phyloP scores from a whole-genome alignment of 2,888 invertebrate genomes.

The Spatulosminthurus flaviceps region DNA sequence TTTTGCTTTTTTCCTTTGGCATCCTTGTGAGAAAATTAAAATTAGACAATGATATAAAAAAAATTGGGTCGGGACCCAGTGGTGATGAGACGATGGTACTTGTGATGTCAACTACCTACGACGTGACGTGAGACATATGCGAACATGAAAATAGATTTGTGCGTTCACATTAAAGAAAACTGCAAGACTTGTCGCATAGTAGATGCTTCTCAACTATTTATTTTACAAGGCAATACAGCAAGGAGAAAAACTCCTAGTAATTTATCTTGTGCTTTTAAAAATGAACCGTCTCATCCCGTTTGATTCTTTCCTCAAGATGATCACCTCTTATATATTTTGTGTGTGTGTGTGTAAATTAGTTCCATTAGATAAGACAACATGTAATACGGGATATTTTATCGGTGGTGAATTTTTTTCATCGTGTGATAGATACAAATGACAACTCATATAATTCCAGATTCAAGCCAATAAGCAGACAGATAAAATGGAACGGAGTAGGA shows the following conservation, averaged over 20 bases:
- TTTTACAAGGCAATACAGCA: too few species aligned
- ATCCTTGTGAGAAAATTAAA: conserved; percentile 43
- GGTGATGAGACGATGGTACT: conserved; percentile 35
- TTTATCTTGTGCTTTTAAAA: not conserved
- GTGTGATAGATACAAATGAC: too few species aligned
- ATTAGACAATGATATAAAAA: conserved; percentile 48
- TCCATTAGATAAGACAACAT: too few species aligned
- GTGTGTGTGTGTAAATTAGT: not conserved
- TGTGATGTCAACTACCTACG: conserved; percentile 43
- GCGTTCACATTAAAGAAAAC: conserved; percentile 16
- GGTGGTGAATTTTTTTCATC: too few species aligned
- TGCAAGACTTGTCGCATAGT: conserved; percentile 5
- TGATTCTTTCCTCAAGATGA: not conserved
- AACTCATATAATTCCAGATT: not conserved
- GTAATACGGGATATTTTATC: too few species aligned
- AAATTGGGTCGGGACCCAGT: conserved; percentile 47
- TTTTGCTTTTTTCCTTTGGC: conserved; percentile 39
- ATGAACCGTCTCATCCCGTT: not conserved
- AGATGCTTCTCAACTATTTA: too few species aligned
- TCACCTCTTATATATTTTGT: not conserved
- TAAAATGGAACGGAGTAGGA: not conserved
- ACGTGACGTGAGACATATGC: conserved; percentile 26
- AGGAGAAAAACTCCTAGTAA: not conserved
- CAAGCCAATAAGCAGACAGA: not conserved
- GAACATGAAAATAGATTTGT: conserved; percentile 45